Evolutionary conservation across 2,888 invertebrate species (phyloP), one percentile per base, ranked within the genome.

Genomic region (Teleiodes luculella): DNA sequence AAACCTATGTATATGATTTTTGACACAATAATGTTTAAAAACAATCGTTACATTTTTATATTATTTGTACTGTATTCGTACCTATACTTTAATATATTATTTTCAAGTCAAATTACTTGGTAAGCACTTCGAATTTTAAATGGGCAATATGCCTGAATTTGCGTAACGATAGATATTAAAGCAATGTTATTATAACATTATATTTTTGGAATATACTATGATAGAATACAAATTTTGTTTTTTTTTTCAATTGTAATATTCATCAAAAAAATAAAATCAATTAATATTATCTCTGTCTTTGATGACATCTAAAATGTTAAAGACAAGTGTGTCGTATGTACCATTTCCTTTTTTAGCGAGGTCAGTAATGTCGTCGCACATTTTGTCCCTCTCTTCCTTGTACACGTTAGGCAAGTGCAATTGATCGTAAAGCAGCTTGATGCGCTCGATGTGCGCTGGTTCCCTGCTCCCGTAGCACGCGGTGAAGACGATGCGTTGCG

Each of bases 381-480:
- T 92, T 68, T 93, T 92, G 59, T 94, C 93, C 76, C 96, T 95
- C 58, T 94, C 95, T 31, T 91, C 87, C 0, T 92, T 88, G 73
- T 93, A 97, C 0, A 93, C 90, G 28, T 93, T 87, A 0, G 94
- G 93, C 43, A 97, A 70, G 24, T 92, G 91, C n/a, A 97, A 75
- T 59, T 94, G 93, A 64, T 92, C 91, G 59, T 82, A 86, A 16
- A 86, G 72, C 52, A 66, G 65, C 57, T 76, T 74, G 41, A 84
- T 68, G 24, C 83, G 72, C 46, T 91, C 91, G 3, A 94, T 86
- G 62, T 94, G 93, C 16, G 91, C 92, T 0, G 91, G 87, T 64
- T 95, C 93, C 43, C 87, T 76, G 52, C 83, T 83, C 5, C 96
- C 96, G 71, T 96, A 97, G 76, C 94, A 93, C 55, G 94, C 91